Conservation (phyloP, 2,888 invertebrate genomes). For the Trachelus tabidus region DNA sequence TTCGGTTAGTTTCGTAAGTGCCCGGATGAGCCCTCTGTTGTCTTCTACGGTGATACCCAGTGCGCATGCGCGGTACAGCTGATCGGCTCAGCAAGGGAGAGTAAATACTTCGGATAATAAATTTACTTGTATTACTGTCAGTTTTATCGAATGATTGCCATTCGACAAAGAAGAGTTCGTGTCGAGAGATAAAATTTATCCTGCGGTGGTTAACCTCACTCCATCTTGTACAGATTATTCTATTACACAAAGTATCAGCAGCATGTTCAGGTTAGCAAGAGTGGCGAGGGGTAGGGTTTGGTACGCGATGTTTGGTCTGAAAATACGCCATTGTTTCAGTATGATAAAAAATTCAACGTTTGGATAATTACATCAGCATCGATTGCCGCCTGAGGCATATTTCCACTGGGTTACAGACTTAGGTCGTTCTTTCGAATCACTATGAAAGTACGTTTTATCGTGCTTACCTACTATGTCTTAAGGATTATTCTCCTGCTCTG, state of each 20-base stretch:
- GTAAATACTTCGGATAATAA: not conserved
- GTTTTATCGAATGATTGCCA: not conserved
- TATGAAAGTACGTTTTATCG: not conserved
- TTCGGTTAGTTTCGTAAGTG: not conserved
- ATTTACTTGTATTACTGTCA: not conserved
- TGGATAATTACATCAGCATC: slow-evolving; percentile 72
- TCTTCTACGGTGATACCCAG: not conserved
- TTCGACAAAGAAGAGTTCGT: not conserved
- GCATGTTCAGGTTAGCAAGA: slow-evolving; percentile 24
- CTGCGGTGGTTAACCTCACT: not conserved
- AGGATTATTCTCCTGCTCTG: not conserved
- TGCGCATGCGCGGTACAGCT: too few relatives aligned
- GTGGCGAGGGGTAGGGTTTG: slow-evolving; percentile 56
- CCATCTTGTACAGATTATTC: slow-evolving; percentile 52
- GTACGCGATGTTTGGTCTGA: slow-evolving; percentile 70
- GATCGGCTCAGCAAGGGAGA: not conserved
- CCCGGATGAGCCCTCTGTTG: not conserved
- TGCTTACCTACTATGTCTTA: not conserved
- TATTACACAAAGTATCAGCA: slow-evolving; percentile 59
- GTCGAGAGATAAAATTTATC: not conserved
- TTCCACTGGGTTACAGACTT: slow-evolving; percentile 54
- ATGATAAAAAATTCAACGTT: slow-evolving; percentile 75
- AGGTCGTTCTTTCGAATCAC: slow-evolving; percentile 17
- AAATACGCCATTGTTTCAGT: slow-evolving; percentile 75
- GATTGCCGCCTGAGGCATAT: slow-evolving; percentile 61